Evolutionary conservation across 2,888 invertebrate species (phyloP).

Genomic region (Ormia ochracea): DNA sequence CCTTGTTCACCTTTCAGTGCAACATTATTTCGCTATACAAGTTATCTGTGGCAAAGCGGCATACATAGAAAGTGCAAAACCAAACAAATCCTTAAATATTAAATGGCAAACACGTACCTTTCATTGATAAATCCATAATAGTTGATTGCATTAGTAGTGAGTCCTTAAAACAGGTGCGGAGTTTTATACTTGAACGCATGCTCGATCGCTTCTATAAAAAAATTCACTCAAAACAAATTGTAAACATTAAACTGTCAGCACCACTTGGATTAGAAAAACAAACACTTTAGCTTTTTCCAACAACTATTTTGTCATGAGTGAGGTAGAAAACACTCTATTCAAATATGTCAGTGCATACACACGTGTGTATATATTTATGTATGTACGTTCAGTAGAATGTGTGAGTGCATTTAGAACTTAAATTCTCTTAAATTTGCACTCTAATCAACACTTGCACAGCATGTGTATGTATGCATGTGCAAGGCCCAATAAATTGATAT

Average conservation of each 20-base stretch:
- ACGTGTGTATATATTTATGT: no score
- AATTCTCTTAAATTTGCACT: no score
- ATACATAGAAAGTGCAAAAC: background rate
- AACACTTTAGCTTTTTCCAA: background rate
- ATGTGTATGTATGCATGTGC: no score
- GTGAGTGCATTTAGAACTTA: no score
- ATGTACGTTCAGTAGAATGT: no score
- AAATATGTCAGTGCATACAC: background rate
- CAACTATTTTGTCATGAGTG: background rate
- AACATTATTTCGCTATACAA: no score
- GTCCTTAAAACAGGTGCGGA: background rate
- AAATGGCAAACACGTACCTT: conserved; percentile 66
- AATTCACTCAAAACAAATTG: background rate
- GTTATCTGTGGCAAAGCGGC: background rate
- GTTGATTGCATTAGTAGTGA: conserved; percentile 54
- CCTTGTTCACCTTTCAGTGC: no score
- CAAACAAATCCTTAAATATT: background rate
- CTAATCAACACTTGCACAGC: no score
- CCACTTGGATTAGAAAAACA: background rate
- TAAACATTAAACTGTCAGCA: background rate
- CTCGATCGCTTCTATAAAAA: background rate
- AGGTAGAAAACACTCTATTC: background rate
- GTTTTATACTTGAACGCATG: conserved; percentile 27
- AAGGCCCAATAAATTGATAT: no score
- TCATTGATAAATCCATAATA: conserved; percentile 73